A percentile compares a stretch with the other conserved stretches of the same genome.
Conservation (phyloP, 1,140 invertebrate species). For the Panulirus ornatus region DNA sequence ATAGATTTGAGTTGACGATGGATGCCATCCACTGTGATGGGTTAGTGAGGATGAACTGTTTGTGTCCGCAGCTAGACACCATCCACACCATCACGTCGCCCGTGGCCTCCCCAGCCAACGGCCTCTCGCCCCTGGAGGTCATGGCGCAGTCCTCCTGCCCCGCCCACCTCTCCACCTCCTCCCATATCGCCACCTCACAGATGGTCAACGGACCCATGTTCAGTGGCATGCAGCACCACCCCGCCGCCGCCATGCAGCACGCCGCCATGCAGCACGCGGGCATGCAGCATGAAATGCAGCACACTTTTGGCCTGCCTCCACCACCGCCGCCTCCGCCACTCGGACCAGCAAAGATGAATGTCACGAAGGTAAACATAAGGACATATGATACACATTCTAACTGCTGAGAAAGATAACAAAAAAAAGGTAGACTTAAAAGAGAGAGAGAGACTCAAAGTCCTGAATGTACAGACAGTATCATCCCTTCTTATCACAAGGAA, state of each 20-base stretch:
- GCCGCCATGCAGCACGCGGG: neutral
- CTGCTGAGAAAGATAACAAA: too few relatives aligned
- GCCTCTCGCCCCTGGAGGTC: conserved; percentile 58
- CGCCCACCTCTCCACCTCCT: conserved; percentile 44
- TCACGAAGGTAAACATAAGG: conserved; percentile 5
- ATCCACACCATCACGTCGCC: conserved; percentile 54
- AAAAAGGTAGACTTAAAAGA: too few relatives aligned
- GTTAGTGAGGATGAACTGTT: too few relatives aligned
- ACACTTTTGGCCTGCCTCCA: conserved; percentile 50
- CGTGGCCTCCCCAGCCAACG: conserved; percentile 49
- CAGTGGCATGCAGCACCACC: conserved; percentile 46
- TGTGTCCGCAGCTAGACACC: conserved; percentile 35
- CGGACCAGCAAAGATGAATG: conserved; percentile 4
- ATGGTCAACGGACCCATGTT: conserved; percentile 52
- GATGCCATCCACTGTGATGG: too few relatives aligned
- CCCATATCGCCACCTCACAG: conserved; percentile 36
- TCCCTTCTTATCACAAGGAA: too few relatives aligned
- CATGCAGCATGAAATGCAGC: conserved; percentile 44
- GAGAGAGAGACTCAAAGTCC: too few relatives aligned
- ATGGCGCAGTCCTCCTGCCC: conserved; percentile 37
- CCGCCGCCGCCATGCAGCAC: conserved; percentile 8
- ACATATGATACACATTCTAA: too few relatives aligned
- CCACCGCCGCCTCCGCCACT: conserved; percentile 47
- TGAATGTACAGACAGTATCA: too few relatives aligned
- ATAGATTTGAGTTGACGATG: too few relatives aligned